Conservation (phyloP, 2,888 invertebrate genomes). For the Cyclophora punctaria region DNA sequence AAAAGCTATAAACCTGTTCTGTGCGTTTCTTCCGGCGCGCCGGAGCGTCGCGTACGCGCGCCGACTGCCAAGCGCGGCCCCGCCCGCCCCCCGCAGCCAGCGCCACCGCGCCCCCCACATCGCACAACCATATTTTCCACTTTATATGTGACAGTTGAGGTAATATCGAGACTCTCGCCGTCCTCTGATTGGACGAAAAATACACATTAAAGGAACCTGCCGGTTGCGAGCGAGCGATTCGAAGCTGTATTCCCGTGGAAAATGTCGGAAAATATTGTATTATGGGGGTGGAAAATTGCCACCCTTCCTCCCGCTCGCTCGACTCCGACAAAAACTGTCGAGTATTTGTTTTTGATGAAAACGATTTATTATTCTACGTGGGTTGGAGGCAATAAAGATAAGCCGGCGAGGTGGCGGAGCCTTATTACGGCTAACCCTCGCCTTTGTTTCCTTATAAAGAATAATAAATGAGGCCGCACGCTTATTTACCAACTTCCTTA, state of each 20-base stretch:
- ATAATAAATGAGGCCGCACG: constrained; percentile 74
- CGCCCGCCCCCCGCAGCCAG: constrained; percentile 28
- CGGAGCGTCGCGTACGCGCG: constrained; percentile 71
- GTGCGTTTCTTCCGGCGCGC: constrained; percentile 69
- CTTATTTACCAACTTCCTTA: constrained; percentile 73
- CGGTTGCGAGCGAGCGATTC: constrained; percentile 72
- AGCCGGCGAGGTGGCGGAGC: constrained; percentile 75
- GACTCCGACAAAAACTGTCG: constrained; percentile 75
- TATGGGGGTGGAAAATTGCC: constrained; percentile 76
- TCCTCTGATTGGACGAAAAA: constrained; percentile 77
- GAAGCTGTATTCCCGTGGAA: constrained; percentile 76
- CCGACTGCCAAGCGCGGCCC: constrained; percentile 54
- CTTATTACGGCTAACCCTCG: constrained; percentile 76
- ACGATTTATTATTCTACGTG: constrained; percentile 77
- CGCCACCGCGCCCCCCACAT: constrained; percentile 52
- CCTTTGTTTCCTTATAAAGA: constrained; percentile 76
- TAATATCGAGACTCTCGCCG: constrained; percentile 76
- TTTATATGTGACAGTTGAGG: constrained; percentile 78
- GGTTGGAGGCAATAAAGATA: constrained; percentile 76
- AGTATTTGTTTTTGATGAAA: constrained; percentile 77
- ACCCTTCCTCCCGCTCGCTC: constrained; percentile 71
- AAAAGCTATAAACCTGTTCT: constrained; percentile 76
- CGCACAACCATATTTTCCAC: constrained; percentile 77
- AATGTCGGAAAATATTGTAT: constrained; percentile 76
- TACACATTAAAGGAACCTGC: constrained; percentile 76